A percentile compares a stretch with the other conserved stretches of the same genome.
Evolutionary conservation across 2,797 vertebrate genomes (phyloP).

Genomic region (Acanthis flammea): DNA sequence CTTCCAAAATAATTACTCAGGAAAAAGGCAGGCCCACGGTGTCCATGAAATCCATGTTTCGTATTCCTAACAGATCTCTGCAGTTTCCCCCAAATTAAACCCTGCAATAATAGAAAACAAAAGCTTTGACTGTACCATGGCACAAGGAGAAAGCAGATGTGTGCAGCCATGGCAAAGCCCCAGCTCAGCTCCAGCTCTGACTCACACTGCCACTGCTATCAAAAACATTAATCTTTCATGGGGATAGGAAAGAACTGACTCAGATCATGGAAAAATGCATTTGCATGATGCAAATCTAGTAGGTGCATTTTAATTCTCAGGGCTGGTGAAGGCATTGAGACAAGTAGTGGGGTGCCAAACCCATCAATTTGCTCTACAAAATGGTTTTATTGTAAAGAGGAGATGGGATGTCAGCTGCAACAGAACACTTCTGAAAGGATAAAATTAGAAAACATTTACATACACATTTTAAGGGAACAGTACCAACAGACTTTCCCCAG

Average conservation of each 20-base stretch:
- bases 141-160: background rate
- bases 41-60: background rate
- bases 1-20: background rate
- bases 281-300: background rate
- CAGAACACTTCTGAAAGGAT: background rate
- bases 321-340: background rate
- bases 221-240: background rate
- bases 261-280: background rate
- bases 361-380: background rate
- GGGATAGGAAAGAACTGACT: background rate
- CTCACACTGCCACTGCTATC: background rate
- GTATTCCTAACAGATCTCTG: background rate
- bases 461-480: background rate
- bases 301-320: background rate
- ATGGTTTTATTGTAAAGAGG: background rate
- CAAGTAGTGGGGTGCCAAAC: background rate
- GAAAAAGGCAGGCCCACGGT: background rate
- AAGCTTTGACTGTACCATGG: background rate
- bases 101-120: background rate
- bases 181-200: background rate
- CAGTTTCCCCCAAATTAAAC: background rate
- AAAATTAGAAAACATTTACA: background rate
- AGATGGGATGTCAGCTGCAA: conserved; percentile 32
- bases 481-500: background rate
- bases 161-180: background rate